A percentile compares a stretch with the other conserved stretches of the same genome.
Conservation (phyloP, 1,140 invertebrate genomes). For the Heliconius himera region DNA sequence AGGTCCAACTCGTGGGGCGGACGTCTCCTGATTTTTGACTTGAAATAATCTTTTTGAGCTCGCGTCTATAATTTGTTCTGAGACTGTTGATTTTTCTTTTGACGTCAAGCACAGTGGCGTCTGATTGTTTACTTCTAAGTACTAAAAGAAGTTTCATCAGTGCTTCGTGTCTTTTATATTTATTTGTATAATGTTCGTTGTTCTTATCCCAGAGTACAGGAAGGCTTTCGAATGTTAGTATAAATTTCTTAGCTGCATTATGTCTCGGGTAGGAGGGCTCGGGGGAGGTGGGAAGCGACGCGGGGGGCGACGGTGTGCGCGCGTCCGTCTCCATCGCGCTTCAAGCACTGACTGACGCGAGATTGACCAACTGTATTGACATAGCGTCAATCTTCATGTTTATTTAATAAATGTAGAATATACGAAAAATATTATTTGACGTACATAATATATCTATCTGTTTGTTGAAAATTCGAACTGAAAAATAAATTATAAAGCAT, state of each 20-base stretch:
- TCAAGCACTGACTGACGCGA: constrained; percentile 16
- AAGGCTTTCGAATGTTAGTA: constrained; percentile 25
- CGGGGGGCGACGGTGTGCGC: background rate
- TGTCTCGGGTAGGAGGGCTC: background rate
- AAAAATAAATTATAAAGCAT: background rate
- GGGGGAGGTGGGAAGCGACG: background rate
- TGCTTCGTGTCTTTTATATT: constrained; percentile 23
- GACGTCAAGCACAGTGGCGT: constrained; percentile 29
- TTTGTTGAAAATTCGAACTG: too few species aligned
- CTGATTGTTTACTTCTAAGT: constrained; percentile 24
- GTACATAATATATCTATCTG: too few species aligned
- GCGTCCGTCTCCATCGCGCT: constrained; percentile 19
- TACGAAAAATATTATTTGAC: background rate
- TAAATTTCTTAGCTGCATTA: constrained; percentile 28
- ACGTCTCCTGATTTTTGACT: background rate
- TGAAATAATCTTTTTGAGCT: constrained; percentile 25
- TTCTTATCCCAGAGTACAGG: constrained; percentile 32
- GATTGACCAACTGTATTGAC: constrained; percentile 22
- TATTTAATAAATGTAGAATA: background rate
- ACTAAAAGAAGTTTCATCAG: constrained; percentile 21
- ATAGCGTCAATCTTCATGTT: background rate
- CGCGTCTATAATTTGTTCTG: constrained; percentile 34
- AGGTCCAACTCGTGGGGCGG: constrained; percentile 31
- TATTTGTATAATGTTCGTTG: constrained; percentile 32
- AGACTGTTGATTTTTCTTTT: constrained; percentile 37